Evolutionary conservation across 2,888 invertebrate genomes (phyloP), one percentile per base, ranked within the genome.

Genomic region (Teleiodes luculella): DNA sequence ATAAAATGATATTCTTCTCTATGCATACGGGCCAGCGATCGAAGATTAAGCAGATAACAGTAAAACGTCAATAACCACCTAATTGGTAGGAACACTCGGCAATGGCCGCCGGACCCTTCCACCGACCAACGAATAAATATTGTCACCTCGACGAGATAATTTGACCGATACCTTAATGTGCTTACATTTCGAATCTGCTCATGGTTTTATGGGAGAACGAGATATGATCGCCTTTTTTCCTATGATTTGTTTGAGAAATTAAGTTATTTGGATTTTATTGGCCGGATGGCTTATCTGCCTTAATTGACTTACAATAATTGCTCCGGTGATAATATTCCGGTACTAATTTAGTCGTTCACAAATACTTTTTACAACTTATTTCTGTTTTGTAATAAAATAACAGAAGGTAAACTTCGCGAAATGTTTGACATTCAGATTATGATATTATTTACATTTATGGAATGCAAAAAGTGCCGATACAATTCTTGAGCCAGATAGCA

Each of bases 31-130:
- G 67, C 66, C 71, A 70, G 70, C 69, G 70, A 70, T 75, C 68
- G 72, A 74, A 88, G 88, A 89, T 89, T 79, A 74, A 70, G 68
- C 68, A 66, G 89, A 89, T 88, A 88, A 83, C 82, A 83, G 85
- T 88, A 86, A 88, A 89, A 85, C 83, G 88, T 88, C 89, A 85
- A 89, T 89, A 88, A 87, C 83, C 87, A 88, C 86, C 89, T 89
- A 89, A 89, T 88, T 89, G 89, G 89, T 79, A 83, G 80, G 83
- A 83, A 83, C 82, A 81, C 79, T 83, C 80, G 72, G 76, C 77
- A 80, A 78, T 76, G 81, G 75, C 72, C 70, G 41, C 41, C 41
- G 67, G 69, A 75, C 72, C 72, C 39, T 18, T 74, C 73, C 75
- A 81, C 74, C 79, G 81, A 86, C 86, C 86, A 84, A 89, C 87